Percentiles rank a stretch among this genome's conserved stretches.
These are phyloP conservation scores for Neoitamus cyanurus DNA, from an alignment of 2,888 invertebrate genomes.

Conservation along the genomic window DNA sequence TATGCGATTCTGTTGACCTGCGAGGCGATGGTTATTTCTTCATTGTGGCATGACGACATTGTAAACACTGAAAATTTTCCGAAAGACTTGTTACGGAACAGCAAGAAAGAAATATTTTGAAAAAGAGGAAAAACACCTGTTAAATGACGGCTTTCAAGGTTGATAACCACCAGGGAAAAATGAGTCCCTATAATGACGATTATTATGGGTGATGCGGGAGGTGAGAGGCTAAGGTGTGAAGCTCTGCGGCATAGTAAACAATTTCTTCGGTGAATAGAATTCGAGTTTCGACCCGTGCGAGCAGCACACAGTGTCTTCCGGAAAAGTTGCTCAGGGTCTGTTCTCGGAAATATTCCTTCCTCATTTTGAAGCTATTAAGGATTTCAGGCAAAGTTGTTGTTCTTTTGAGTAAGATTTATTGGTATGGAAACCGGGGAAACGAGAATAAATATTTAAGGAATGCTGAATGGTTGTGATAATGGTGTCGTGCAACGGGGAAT, in stretches of 20 bases:
- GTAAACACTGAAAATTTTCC: constrained; percentile 28
- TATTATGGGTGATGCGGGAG: neutral
- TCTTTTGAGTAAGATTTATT: neutral
- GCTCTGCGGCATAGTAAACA: constrained; percentile 7
- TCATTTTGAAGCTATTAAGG: neutral
- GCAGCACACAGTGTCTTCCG: neutral
- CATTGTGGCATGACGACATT: constrained; percentile 21
- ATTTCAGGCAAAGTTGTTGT: neutral
- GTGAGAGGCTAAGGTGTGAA: constrained; percentile 13
- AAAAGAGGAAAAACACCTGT: constrained; percentile 30
- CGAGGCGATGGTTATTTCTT: neutral
- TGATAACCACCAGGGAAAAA: constrained; percentile 35
- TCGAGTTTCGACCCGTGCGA: neutral
- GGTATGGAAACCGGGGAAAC: neutral
- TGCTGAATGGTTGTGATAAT: neutral
- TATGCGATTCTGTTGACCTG: neutral
- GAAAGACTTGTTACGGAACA: constrained; percentile 26
- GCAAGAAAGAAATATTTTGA: constrained; percentile 16
- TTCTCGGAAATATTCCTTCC: neutral
- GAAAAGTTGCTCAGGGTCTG: neutral
- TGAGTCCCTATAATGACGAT: constrained; percentile 32
- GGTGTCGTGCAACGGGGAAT: neutral
- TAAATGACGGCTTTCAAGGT: constrained; percentile 40
- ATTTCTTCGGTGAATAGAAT: neutral
- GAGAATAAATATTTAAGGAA: neutral